Evolutionary conservation across 2,888 invertebrate species (phyloP), one percentile per base, ranked within the genome.

Genomic region (Conchocele bisecta): DNA sequence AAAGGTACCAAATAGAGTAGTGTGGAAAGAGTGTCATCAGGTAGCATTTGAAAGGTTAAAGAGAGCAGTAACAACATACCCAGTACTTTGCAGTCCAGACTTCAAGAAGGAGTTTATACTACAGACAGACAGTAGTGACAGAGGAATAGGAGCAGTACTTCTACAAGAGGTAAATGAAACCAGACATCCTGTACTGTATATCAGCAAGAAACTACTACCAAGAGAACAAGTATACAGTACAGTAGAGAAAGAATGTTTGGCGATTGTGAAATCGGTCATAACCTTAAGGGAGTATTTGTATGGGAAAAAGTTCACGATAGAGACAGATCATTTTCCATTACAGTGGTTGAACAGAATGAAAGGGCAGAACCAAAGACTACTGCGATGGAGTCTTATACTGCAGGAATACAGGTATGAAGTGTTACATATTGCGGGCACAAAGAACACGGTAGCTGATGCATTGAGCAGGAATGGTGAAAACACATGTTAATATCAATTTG

Each of bases 201-300:
- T 48, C 28, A 48, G 48, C 15, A 15, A 22, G n/a, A 48, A 48
- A 48, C n/a, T n/a, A n/a, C n/a, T n/a, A n/a, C n/a, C n/a, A 46
- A 46, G 22, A 20, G 46, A 46, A 46, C 46, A 46, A 15, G 15
- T 24, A 15, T 46, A 22, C 4, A 46, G 46, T 46, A 46, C 13
- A 15, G 22, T 46, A 13, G 22, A 46, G 28, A 46, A 46, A 22
- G 46, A 46, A 17, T 46, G 46, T 46, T 17, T 46, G 20, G 6
- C 46, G 4, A 46, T 4, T 3, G 46, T 46, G 4, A 20, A 13
- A 46, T 4, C 46, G n/a, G 9, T 35, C n/a, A 11, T 11, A 35
- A 46, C 3, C 13, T 15, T 46, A 5, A 46, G 22, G 15, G 46
- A 46, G 28, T 46, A 46, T 17, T 28, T 46, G n/a, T 13, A 26